phyloP scores from a whole-genome alignment of 2,113 vertebrate genomes.

The Ageneiosus marmoratus region DNA sequence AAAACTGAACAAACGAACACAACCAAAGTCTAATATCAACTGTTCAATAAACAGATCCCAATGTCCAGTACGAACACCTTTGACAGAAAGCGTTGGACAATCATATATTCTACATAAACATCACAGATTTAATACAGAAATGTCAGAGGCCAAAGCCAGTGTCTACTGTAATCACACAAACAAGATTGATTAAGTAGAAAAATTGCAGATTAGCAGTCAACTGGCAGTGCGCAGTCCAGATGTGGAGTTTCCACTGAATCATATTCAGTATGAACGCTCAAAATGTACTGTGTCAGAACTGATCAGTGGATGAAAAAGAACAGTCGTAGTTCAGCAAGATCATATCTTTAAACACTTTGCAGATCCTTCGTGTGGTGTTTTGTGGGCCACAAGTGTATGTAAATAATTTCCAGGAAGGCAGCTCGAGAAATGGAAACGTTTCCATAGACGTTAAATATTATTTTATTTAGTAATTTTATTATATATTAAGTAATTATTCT shows the following conservation, averaged over 20 bases:
- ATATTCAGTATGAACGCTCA: background rate
- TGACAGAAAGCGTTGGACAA: background rate
- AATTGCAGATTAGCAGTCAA: background rate
- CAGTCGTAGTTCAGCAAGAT: background rate
- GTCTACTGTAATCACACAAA: background rate
- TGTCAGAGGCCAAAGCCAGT: background rate
- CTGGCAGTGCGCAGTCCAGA: background rate
- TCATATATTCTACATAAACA: background rate
- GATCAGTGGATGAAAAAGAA: background rate
- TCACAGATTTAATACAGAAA: background rate
- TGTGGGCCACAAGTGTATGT: no score
- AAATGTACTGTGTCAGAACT: background rate
- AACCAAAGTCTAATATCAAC: background rate
- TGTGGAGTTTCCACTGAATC: background rate
- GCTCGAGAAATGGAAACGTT: background rate
- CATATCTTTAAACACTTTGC: background rate
- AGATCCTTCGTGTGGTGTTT: background rate
- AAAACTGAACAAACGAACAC: no score
- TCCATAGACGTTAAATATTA: background rate
- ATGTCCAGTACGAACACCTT: no score
- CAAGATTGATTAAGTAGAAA: background rate
- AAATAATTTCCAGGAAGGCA: background rate
- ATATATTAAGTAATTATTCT: no score
- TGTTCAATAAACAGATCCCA: no score
- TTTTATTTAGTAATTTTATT: background rate